phyloP scores from a whole-genome alignment of 2,888 invertebrate species.

The Pristionchus fissidentatus region DNA sequence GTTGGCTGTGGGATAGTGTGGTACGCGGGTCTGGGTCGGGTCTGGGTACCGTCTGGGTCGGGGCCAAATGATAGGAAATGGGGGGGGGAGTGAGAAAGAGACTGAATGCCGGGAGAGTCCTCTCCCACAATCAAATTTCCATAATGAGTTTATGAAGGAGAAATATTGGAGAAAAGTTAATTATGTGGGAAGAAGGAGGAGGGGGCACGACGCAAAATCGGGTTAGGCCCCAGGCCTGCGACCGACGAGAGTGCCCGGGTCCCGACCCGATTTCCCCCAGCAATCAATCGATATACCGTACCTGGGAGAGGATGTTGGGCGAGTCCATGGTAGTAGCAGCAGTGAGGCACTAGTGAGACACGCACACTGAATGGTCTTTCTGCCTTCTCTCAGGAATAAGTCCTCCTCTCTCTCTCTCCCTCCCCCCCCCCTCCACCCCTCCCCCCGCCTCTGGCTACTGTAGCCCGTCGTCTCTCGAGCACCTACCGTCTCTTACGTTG shows the following conservation, averaged over 20 bases:
- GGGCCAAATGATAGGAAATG: background rate
- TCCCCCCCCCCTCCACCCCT: background rate
- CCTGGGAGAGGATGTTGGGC: conserved; percentile 6
- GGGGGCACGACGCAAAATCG: conserved; percentile 19
- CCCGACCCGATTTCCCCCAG: background rate
- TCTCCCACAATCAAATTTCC: conserved; percentile 66
- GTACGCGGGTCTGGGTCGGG: background rate
- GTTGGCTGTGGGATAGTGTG: conserved; percentile 27
- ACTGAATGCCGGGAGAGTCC: background rate
- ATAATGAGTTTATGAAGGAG: conserved; percentile 68
- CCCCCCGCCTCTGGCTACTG: conserved; percentile 39
- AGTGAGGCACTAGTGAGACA: background rate
- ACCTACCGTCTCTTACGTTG: conserved; percentile 1
- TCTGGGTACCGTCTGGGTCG: too few species aligned
- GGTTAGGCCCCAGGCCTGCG: background rate
- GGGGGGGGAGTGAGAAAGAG: background rate
- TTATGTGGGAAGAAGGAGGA: conserved; percentile 56
- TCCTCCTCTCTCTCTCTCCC: conserved; percentile 5
- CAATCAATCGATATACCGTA: background rate
- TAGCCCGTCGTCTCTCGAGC: conserved; percentile 43
- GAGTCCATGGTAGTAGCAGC: background rate
- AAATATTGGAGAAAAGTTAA: conserved; percentile 68
- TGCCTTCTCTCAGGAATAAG: background rate
- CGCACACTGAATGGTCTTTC: conserved; percentile 12
- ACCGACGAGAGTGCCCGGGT: background rate